phyloP scores from a whole-genome alignment of 2,797 vertebrate genomes.

The Sebastes itinus region DNA sequence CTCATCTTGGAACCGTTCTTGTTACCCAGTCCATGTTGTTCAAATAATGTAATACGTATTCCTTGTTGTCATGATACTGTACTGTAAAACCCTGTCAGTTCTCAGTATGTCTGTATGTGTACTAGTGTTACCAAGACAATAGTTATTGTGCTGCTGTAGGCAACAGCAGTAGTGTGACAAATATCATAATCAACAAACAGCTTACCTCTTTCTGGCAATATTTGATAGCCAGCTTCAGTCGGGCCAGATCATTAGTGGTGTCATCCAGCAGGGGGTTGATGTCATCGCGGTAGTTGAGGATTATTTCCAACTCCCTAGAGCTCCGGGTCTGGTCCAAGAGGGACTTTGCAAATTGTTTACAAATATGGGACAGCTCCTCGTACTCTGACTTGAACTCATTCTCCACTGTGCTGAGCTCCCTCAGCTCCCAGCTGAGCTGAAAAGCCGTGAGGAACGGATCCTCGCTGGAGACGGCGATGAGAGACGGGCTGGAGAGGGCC shows the following conservation, averaged over 20 bases:
- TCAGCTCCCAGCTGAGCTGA: slow-evolving; percentile 96
- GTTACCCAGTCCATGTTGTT: slow-evolving; percentile 11
- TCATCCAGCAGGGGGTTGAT: slow-evolving; percentile 90
- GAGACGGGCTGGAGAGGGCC: slow-evolving; percentile 92
- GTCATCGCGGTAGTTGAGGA: slow-evolving; percentile 96
- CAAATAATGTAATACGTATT: neutral
- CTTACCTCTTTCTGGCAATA: slow-evolving; percentile 97
- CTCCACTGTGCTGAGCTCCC: slow-evolving; percentile 94
- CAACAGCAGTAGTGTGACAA: neutral
- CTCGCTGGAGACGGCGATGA: slow-evolving; percentile 95
- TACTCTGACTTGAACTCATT: slow-evolving; percentile 98
- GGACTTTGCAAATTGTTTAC: slow-evolving; percentile 96
- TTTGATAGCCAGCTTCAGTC: slow-evolving; percentile 97
- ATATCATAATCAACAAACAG: neutral
- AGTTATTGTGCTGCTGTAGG: neutral
- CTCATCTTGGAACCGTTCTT: slow-evolving; percentile 44
- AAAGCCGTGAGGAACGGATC: slow-evolving; percentile 98
- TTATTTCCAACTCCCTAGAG: slow-evolving; percentile 94
- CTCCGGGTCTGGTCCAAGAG: slow-evolving; percentile 97
- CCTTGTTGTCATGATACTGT: neutral
- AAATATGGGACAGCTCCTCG: slow-evolving; percentile 90
- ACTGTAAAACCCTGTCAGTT: neutral
- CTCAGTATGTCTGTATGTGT: neutral
- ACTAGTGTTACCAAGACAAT: neutral
- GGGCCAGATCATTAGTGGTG: slow-evolving; percentile 90